A percentile compares a stretch with the other conserved stretches of the same genome.
Evolutionary conservation across 2,113 vertebrate genomes (phyloP).

Genomic region (Cariama cristata): DNA sequence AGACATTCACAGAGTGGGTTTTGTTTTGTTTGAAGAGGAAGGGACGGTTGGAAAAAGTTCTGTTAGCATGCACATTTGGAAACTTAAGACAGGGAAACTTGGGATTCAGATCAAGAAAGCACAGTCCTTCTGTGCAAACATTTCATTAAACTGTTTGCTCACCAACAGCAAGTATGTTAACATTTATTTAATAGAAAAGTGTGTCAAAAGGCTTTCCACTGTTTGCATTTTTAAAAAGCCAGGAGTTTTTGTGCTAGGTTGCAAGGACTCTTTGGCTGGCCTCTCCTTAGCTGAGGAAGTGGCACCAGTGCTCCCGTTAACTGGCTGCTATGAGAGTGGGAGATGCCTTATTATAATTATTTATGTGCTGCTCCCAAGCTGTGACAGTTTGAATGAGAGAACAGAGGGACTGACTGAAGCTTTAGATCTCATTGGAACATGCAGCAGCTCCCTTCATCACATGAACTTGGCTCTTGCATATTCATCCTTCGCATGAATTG

Average conservation of each 20-base stretch:
- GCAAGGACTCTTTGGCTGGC: neutral
- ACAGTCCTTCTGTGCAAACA: neutral
- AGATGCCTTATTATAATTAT: neutral
- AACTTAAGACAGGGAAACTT: neutral
- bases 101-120: neutral
- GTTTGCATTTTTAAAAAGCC: neutral
- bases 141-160: conserved; percentile 16
- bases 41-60: neutral
- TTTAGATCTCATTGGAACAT: neutral
- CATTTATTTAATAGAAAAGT: neutral
- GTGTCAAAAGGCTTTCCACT: neutral
- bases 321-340: neutral
- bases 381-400: neutral
- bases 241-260: neutral
- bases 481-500: neutral
- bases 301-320: neutral
- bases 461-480: neutral
- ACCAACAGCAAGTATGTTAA: neutral
- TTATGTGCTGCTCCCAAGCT: neutral
- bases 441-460: neutral
- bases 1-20: neutral
- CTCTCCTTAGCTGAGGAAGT: neutral
- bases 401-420: neutral
- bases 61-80: neutral
- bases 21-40: neutral